Base-by-base conservation (phyloP, 1,140 invertebrate species). In the Limonius californicus region DNA sequence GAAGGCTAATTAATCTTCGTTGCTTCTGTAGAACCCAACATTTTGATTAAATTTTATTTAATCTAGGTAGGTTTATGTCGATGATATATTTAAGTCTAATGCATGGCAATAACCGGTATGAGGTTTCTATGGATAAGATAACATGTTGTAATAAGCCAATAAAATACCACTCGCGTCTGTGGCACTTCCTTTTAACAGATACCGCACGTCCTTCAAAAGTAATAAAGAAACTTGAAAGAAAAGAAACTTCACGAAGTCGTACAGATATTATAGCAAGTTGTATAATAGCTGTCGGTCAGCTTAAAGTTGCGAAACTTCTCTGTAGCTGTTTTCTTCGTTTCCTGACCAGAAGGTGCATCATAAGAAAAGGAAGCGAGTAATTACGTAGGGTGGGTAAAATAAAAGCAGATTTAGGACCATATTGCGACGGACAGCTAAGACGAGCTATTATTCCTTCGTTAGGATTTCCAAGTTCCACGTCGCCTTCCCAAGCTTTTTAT, bases 191-290 rank as follows among this genome's bases (percentile, higher is more conserved):
- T 58, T 57, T 64, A 64, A 60, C 54, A 54, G 45, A 30, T 57
- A 32, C 56, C 57, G 54, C 63, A 60, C 63, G 58, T 64, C 63
- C 63, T 64, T 64, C 63, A 64, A 61, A 64, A 64, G 53, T 64
- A 64, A 64, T 64, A 64, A 64, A 57, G 54, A 58, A 64, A 61
- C 57, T 64, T 54, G 16, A 23, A 20, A 64, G 43, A 61, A 56
- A 57, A 56, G 58, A 64, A 64, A 64, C 58, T 64, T 64, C n/a
- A 50, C 54, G 45, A 59, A 60, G 54, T 64, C 57, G 58, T 60
- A 64, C 47, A 57, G 59, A 64, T 64, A 60, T 64, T 64, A 64
- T 42, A n/a, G 61, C 54, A 62, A 57, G 32, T 64, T 59, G 58
- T 60, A 64, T 64, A 57, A 59, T 56, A 54, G 57, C 45, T 60